Conservation (phyloP, 2,797 vertebrate genomes). For the Erpetoichthys calabaricus region DNA sequence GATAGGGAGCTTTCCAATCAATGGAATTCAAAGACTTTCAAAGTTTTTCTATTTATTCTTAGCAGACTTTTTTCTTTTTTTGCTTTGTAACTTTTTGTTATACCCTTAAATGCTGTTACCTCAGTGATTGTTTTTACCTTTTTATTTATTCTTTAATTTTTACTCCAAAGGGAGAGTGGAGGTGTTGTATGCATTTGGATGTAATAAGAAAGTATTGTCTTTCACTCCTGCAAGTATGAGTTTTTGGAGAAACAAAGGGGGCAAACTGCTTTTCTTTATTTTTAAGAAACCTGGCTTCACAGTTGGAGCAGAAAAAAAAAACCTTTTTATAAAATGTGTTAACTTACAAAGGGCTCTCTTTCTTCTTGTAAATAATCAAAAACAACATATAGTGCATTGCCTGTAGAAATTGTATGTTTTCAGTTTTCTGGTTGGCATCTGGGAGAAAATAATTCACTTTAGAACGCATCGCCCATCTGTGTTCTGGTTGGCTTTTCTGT, state of each 20-base stretch:
- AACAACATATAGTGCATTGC: constrained; percentile 51
- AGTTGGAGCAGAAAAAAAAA: constrained; percentile 29
- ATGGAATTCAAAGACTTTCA: too few species aligned
- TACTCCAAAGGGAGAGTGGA: background rate
- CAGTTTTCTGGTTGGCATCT: constrained; percentile 20
- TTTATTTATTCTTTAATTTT: constrained; percentile 14
- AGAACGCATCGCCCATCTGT: too few species aligned
- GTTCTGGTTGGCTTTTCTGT: too few species aligned
- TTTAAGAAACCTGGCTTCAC: constrained; percentile 51
- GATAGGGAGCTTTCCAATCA: too few species aligned
- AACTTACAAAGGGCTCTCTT: constrained; percentile 82
- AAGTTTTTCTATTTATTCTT: too few species aligned
- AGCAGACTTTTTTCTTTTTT: too few species aligned
- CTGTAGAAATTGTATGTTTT: constrained; percentile 58
- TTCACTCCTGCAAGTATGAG: constrained; percentile 17
- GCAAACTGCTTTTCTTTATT: constrained; percentile 28
- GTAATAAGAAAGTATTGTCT: constrained; percentile 15
- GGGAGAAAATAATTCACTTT: too few species aligned
- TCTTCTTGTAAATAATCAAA: constrained; percentile 62
- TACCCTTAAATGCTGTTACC: too few species aligned
- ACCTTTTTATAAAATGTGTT: constrained; percentile 50
- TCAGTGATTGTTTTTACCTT: constrained; percentile 24
- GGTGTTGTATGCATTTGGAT: constrained; percentile 10
- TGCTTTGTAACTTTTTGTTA: too few species aligned
- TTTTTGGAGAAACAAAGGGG: constrained; percentile 6